These are phyloP conservation scores for Helicorthomorpha holstii DNA, from an alignment of 1,140 invertebrate species.

Conservation along the genomic window DNA sequence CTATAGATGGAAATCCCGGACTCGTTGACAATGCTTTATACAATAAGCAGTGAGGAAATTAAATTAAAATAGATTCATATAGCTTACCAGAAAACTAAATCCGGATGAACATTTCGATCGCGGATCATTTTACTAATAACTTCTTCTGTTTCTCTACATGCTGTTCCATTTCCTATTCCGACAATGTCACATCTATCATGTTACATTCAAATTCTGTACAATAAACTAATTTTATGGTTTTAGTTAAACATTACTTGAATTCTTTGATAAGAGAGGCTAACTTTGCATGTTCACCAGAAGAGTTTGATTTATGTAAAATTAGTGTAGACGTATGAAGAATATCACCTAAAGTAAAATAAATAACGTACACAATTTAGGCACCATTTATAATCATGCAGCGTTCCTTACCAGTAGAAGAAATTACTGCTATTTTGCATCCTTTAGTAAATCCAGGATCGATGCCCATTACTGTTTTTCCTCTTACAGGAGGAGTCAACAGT, in stretches of 20 bases:
- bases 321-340: slow-evolving; percentile 49
- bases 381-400: slow-evolving; percentile 1
- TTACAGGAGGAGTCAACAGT: slow-evolving; percentile 54
- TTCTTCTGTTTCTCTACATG: slow-evolving; percentile 64
- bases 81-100: slow-evolving; percentile 39
- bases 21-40: slow-evolving; percentile 62
- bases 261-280: not conserved
- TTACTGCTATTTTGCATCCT: slow-evolving; percentile 66
- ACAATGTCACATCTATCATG: slow-evolving; percentile 42
- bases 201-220: not conserved
- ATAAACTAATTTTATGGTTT: slow-evolving; percentile 1
- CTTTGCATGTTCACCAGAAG: not conserved
- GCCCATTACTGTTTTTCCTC: slow-evolving; percentile 59
- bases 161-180: slow-evolving; percentile 74
- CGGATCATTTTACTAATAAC: slow-evolving; percentile 43
- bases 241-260: not conserved
- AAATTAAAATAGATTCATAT: not conserved
- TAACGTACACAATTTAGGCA: not conserved
- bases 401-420: slow-evolving; percentile 44
- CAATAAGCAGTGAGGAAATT: not conserved
- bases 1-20: slow-evolving; percentile 80
- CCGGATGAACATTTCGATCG: slow-evolving; percentile 34
- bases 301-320: slow-evolving; percentile 33
- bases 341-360: slow-evolving; percentile 20
- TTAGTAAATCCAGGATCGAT: slow-evolving; percentile 71